These are phyloP conservation scores for Thaleichthys pacificus DNA, from an alignment of 2,797 vertebrate species.

Conservation along the genomic window DNA sequence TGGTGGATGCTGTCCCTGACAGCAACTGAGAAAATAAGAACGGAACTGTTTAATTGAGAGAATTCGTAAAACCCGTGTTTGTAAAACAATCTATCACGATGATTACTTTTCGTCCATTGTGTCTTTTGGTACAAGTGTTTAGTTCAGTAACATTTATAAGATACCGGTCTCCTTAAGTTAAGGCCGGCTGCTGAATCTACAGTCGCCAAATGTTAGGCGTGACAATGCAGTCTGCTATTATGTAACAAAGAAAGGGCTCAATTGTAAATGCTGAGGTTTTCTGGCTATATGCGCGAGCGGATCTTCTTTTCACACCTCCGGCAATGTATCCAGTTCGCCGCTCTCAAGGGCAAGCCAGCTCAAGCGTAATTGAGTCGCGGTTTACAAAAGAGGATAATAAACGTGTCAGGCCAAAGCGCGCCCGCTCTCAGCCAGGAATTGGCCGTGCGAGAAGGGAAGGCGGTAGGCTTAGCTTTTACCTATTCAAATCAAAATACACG, in stretches of 20 bases:
- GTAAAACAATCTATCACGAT: too few species aligned
- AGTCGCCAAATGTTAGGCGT: slow-evolving; percentile 60
- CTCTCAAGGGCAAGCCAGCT: slow-evolving; percentile 43
- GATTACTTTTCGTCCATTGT: not conserved
- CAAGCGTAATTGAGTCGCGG: slow-evolving; percentile 48
- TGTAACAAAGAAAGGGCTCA: slow-evolving; percentile 54
- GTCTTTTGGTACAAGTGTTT: slow-evolving; percentile 1
- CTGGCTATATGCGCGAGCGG: slow-evolving; percentile 42
- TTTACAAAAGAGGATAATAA: slow-evolving; percentile 56
- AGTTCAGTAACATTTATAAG: slow-evolving; percentile 4
- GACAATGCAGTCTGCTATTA: slow-evolving; percentile 47
- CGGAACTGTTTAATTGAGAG: not conserved
- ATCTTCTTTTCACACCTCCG: slow-evolving; percentile 62
- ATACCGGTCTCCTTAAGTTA: slow-evolving; percentile 3
- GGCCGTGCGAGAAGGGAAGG: not conserved
- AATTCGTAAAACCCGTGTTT: not conserved
- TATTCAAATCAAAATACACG: not conserved
- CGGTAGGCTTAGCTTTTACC: not conserved
- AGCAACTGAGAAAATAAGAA: not conserved
- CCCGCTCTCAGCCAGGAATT: slow-evolving; percentile 3
- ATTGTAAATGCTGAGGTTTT: slow-evolving; percentile 54
- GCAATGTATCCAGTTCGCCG: slow-evolving; percentile 55
- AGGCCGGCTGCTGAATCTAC: slow-evolving; percentile 5
- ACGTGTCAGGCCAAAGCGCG: slow-evolving; percentile 1
- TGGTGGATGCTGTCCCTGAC: not conserved